Evolutionary conservation across 2,888 invertebrate genomes (phyloP), one percentile per base, ranked within the genome.

Genomic region (Eulithis prunata): DNA sequence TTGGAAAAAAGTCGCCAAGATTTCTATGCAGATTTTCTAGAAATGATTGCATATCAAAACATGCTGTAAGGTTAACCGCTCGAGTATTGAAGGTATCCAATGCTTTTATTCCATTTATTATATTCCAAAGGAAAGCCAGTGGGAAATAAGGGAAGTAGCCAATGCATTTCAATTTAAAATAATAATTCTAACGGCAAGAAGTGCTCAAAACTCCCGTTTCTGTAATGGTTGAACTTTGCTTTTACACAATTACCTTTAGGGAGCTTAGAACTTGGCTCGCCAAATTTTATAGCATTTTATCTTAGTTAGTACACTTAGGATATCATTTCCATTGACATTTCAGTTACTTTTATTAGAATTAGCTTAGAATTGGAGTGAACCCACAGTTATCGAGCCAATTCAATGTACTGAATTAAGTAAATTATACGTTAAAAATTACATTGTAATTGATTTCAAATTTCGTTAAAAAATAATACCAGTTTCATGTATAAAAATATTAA

Each of bases 81-180:
- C 10, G 53, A 47, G 63, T 53, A 64, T 56, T 51, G 55, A 55
- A 62, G 8, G 21, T 47, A 32, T 36, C 54, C 49, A 57, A 66
- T 62, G 60, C 58, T 61, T 62, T 60, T 57, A 55, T 66, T 55
- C 54, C 51, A 70, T 65, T 65, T 60, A 52, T 68, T 54, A 41
- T 47, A 63, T 57, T 58, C 8, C 41, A 47, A 47, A 51, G 10
- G 13, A 59, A 54, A 58, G 54, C 47, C 46, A 58, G 36, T 28
- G 52, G 56, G 36, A 53, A 43, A 62, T 57, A 63, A 57, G 47
- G 13, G 14, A 47, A 47, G 8, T 47, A 47, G 14, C n/a, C 52
- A 45, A 43, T 51, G 46, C 38, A 62, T 56, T 12, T 52, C 53
- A 63, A 53, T 63, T 63, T 53, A 47, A 57, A 63, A 46, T 58